phyloP scores from a whole-genome alignment of 2,113 vertebrate genomes.

The Takifugu bimaculatus region DNA sequence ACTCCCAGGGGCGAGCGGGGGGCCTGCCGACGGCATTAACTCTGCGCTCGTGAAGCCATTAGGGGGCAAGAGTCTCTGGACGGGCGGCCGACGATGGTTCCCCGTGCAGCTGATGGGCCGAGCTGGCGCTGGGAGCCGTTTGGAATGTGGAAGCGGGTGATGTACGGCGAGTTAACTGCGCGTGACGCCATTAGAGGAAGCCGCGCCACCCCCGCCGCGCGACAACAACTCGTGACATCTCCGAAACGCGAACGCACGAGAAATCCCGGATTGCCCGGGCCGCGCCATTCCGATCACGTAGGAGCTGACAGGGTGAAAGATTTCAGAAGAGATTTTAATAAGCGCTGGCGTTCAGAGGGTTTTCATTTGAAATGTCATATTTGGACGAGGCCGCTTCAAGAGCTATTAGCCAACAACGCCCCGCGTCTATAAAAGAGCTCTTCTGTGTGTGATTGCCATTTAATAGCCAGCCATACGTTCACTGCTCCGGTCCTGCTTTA shows the following conservation, averaged over 20 bases:
- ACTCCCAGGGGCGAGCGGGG: constrained; percentile 29
- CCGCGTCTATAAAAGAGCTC: no score
- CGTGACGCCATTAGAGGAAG: constrained; percentile 26
- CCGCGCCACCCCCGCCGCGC: constrained; percentile 10
- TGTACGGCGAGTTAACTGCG: constrained; percentile 25
- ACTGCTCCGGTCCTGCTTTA: no score
- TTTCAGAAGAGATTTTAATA: constrained; percentile 51
- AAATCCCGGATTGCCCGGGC: no score
- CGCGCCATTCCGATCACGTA: not conserved
- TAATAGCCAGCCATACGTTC: no score
- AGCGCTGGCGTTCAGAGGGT: constrained; percentile 31
- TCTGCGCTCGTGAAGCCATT: constrained; percentile 47
- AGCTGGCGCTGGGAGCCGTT: not conserved
- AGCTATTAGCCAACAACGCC: constrained; percentile 59
- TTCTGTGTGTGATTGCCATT: no score
- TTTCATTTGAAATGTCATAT: constrained; percentile 54
- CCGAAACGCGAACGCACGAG: no score
- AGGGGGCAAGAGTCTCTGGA: constrained; percentile 35
- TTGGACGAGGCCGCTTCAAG: constrained; percentile 51
- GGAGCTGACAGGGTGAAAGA: constrained; percentile 46
- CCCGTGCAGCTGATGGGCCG: not conserved
- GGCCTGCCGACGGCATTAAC: constrained; percentile 45
- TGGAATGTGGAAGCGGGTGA: constrained; percentile 1
- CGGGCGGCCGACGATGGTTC: constrained; percentile 1
- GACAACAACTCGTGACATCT: no score